Evolutionary conservation across 2,797 vertebrate species (phyloP), one percentile per base, ranked within the genome.

Genomic region (Enteromius trimaculatus): DNA sequence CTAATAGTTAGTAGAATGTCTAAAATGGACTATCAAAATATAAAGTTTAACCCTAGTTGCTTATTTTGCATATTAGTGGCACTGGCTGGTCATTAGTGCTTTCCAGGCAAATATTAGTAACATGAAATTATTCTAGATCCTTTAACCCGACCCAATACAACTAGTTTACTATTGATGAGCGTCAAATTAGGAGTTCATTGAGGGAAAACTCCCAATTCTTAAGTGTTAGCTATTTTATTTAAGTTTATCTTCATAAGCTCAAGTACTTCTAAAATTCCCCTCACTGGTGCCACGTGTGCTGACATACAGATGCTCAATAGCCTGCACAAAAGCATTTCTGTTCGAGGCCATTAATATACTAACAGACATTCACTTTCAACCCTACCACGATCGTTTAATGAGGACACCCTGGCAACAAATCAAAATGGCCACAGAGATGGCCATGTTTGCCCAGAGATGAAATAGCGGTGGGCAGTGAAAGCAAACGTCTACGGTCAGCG

Each of bases 261-360:
- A 23, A 31, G 34, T 3, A 23, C 31, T 71, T 49, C 42, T 58
- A 77, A 68, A 47, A 21, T 42, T 34, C 11, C 26, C 26, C 51
- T 82, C 39, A 76, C 47, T 21, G 26, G 29, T 81, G 66, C 76
- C 76, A 82, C 21, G n/a, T 68, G 65, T 23, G 44, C 51, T 21
- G 26, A 68, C 69, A 47, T 21, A 44, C 76, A 51, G 84, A 65
- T 37, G 26, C 83, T 80, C 55, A 79, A 72, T 26, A 65, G 42
- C 49, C n/a, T 66, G 83, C 49, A 89, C 84, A 88, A 87, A 84
- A 80, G 37, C 83, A 84, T 85, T 88, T 86, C 86, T 89, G 87
- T 79, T 80, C 71, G 81, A 74, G 71, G 79, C 86, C 86, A 88
- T 80, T 87, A 86, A 84, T 82, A 84, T 55, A 85, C 77, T 21